Percentiles rank a stretch among this genome's conserved stretches.
These are phyloP conservation scores for Choloepus didactylus DNA, from an alignment of 2,797 vertebrate genomes.

Conservation along the genomic window DNA sequence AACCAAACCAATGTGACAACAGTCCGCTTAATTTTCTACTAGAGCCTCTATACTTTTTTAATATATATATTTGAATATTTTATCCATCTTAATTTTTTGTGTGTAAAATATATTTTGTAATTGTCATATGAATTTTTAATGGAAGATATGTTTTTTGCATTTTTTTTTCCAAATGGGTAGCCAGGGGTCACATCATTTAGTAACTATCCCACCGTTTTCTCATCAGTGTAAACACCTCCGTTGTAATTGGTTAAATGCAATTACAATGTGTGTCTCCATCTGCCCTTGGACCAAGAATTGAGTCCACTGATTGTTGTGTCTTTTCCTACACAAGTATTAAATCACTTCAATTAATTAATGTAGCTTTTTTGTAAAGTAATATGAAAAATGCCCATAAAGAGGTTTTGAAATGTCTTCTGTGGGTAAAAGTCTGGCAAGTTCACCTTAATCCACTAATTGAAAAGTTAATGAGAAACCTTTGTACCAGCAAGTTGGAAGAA, in stretches of 20 bases:
- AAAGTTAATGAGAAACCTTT: neutral
- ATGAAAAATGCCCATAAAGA: neutral
- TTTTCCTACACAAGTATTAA: neutral
- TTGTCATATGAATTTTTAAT: neutral
- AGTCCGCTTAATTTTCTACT: neutral
- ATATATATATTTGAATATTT: neutral
- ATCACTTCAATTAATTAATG: no score
- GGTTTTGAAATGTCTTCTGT: neutral
- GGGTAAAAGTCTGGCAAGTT: neutral
- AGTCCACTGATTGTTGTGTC: rapidly evolving
- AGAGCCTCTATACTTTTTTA: neutral
- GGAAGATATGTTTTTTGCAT: neutral
- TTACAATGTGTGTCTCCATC: neutral
- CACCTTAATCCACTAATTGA: neutral
- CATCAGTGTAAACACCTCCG: rapidly evolving
- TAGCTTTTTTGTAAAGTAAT: neutral
- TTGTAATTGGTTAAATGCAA: rapidly evolving
- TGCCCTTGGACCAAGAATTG: neutral
- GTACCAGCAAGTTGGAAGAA: neutral
- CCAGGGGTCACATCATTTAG: rapidly evolving
- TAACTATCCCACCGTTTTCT: neutral
- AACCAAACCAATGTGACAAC: neutral
- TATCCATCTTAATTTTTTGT: neutral
- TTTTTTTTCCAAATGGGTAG: no score
- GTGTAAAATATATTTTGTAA: neutral